A percentile compares a stretch with the other conserved stretches of the same genome.
These are phyloP conservation scores for Drosophila jambulina DNA, from an alignment of 1,140 invertebrate genomes.

Conservation along the genomic window DNA sequence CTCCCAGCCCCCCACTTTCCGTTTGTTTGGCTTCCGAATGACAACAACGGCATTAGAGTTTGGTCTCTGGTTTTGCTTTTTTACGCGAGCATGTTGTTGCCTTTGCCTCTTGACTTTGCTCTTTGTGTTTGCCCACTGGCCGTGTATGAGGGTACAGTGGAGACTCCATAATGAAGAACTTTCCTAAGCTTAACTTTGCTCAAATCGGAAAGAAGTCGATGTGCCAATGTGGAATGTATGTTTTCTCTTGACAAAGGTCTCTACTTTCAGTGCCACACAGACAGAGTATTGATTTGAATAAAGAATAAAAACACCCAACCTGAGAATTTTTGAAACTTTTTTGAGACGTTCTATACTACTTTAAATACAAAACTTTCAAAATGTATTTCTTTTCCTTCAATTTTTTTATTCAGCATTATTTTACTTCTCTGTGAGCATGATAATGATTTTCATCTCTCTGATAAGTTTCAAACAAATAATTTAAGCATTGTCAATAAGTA, in stretches of 20 bases:
- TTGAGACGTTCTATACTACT: too few species aligned
- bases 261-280: not conserved
- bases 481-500: too few species aligned
- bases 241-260: not conserved
- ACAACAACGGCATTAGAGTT: conserved; percentile 27
- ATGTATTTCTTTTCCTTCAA: not conserved
- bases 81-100: conserved; percentile 46
- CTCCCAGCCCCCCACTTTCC: conserved; percentile 18
- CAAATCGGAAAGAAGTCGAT: not conserved
- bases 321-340: not conserved
- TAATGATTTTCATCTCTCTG: not conserved
- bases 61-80: conserved; percentile 38
- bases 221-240: not conserved
- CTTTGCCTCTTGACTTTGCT: conserved; percentile 57
- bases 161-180: not conserved
- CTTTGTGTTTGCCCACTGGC: conserved; percentile 54
- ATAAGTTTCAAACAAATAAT: not conserved
- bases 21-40: conserved; percentile 71
- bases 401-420: too few species aligned
- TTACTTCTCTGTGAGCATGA: too few species aligned
- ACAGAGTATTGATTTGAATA: too few species aligned
- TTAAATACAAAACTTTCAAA: not conserved
- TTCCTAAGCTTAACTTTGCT: not conserved
- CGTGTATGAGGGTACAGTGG: conserved; percentile 31
- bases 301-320: not conserved